Percentiles rank a stretch among this genome's conserved stretches.
These are phyloP conservation scores for Alcis repandata DNA, from an alignment of 2,888 invertebrate genomes.

Conservation along the genomic window DNA sequence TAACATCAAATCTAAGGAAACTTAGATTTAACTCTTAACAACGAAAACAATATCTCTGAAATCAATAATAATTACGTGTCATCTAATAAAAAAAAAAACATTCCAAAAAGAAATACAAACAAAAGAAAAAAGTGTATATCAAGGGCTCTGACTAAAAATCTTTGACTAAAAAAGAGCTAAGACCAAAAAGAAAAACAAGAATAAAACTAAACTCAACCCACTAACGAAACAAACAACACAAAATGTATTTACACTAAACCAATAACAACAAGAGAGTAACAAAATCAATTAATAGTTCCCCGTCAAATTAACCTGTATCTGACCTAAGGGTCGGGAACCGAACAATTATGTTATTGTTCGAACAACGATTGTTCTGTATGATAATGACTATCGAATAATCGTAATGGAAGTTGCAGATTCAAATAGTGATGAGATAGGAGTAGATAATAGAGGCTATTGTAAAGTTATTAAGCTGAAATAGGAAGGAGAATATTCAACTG, in stretches of 20 bases:
- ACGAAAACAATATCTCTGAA: too few relatives aligned
- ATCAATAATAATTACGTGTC: too few relatives aligned
- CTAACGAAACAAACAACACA: constrained; percentile 31
- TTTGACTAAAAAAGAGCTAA: neutral
- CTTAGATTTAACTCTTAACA: too few relatives aligned
- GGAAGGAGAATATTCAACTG: neutral
- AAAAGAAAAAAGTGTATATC: too few relatives aligned
- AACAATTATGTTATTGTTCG: constrained; percentile 69
- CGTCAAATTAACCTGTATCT: constrained; percentile 57
- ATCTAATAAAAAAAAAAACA: too few relatives aligned
- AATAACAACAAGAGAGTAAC: constrained; percentile 51
- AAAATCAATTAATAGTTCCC: constrained; percentile 79
- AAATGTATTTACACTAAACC: constrained; percentile 42
- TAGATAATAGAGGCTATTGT: constrained; percentile 37
- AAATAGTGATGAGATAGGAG: constrained; percentile 38
- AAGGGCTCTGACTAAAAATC: neutral
- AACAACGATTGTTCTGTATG: constrained; percentile 59
- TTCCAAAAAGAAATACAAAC: too few relatives aligned
- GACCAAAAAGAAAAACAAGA: neutral
- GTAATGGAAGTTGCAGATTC: constrained; percentile 38
- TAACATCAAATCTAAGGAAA: too few relatives aligned
- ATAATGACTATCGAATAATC: constrained; percentile 58
- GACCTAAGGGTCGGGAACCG: constrained; percentile 45
- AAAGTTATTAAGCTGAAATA: neutral
- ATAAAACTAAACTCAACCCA: neutral